Conservation (phyloP, 2,797 vertebrate genomes). For the Anabas testudineus region DNA sequence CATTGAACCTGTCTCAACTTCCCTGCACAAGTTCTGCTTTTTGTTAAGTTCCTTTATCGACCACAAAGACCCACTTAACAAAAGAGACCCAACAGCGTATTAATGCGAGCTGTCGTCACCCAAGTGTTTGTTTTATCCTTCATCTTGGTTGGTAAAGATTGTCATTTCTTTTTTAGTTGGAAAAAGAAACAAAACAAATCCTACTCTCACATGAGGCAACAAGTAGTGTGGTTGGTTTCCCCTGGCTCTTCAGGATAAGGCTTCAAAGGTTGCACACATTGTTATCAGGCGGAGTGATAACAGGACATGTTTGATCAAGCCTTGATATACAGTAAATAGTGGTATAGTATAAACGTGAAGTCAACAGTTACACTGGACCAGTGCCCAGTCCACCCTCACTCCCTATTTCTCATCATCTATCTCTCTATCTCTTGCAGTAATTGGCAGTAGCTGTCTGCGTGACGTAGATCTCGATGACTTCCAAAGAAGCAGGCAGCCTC, state of each 20-base stretch:
- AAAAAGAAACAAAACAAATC: no score
- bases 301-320: conserved; percentile 44
- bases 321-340: conserved; percentile 46
- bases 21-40: conserved; percentile 55
- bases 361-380: conserved; percentile 31
- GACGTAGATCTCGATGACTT: conserved; percentile 7
- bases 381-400: conserved; percentile 7
- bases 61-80: conserved; percentile 20
- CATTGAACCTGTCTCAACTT: conserved; percentile 36
- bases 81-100: background rate
- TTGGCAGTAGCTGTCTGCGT: background rate
- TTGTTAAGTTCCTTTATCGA: conserved; percentile 33
- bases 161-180: background rate
- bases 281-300: conserved; percentile 33
- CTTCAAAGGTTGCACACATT: conserved; percentile 42
- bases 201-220: conserved; percentile 34
- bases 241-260: conserved; percentile 24
- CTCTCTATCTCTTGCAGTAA: conserved; percentile 23
- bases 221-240: conserved; percentile 43
- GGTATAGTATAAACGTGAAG: conserved; percentile 6
- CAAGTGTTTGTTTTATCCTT: conserved; percentile 19
- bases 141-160: conserved; percentile 1
- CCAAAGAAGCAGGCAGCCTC: background rate
- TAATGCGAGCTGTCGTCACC: conserved; percentile 7
- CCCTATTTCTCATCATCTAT: background rate